phyloP scores from a whole-genome alignment of 2,888 invertebrate species.

The Amphiduros pacificus region DNA sequence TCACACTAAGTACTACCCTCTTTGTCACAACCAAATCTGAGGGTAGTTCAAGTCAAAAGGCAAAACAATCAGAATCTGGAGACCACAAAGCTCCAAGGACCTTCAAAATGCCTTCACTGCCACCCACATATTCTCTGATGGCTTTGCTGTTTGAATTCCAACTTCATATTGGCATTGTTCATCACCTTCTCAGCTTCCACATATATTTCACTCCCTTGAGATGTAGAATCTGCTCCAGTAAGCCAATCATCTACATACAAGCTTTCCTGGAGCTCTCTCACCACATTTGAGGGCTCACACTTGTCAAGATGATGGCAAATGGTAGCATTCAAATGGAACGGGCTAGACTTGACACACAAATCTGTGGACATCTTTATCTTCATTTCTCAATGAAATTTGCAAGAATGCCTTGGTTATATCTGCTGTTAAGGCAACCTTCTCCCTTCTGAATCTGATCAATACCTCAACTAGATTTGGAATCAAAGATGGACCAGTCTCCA shows the following conservation, averaged over 20 bases:
- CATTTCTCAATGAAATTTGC: not conserved
- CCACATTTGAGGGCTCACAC: slow-evolving; percentile 9
- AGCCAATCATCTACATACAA: slow-evolving; percentile 36
- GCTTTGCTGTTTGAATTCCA: too few relatives aligned
- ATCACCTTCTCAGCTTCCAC: slow-evolving; percentile 20
- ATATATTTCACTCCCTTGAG: slow-evolving; percentile 18
- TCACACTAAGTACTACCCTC: slow-evolving; percentile 21
- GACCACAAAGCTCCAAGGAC: slow-evolving; percentile 26
- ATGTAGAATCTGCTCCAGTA: slow-evolving; percentile 23
- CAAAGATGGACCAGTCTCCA: slow-evolving; percentile 11
- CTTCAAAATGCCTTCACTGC: too few relatives aligned
- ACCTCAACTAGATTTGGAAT: slow-evolving; percentile 16
- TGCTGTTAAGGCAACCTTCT: slow-evolving; percentile 4
- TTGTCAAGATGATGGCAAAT: slow-evolving; percentile 13
- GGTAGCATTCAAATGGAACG: slow-evolving; percentile 25
- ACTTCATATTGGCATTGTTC: slow-evolving; percentile 24
- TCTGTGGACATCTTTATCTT: slow-evolving; percentile 12
- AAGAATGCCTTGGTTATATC: slow-evolving; percentile 13
- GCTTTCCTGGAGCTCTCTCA: slow-evolving; percentile 24
- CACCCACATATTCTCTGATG: too few relatives aligned
- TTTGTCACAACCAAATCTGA: slow-evolving; percentile 17
- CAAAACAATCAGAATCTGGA: slow-evolving; percentile 19
- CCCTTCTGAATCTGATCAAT: slow-evolving; percentile 7
- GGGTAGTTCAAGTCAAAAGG: slow-evolving; percentile 4
- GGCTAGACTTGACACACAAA: slow-evolving; percentile 15